Base-by-base conservation (phyloP, 2,888 invertebrate species). In the Nemurella pictetii region DNA sequence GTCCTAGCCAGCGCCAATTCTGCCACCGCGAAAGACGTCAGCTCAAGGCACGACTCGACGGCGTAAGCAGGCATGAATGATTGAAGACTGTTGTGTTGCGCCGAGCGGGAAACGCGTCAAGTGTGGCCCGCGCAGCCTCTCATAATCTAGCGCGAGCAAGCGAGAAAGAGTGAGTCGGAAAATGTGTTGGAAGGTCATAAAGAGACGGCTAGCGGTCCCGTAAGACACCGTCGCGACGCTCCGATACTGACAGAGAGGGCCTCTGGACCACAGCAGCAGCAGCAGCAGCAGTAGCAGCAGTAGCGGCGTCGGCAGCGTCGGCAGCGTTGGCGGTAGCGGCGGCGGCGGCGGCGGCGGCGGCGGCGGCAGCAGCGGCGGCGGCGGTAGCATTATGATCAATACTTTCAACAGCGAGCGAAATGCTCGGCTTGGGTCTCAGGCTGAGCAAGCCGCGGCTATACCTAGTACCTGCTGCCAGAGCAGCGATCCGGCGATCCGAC, bases 181-280 rank as follows among this genome's bases (percentile, higher is more conserved):
- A 75, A 73, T 78, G 86, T 72, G 81, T 82, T 35, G 32, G 84
- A 83, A 84, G 36, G 80, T 80, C 80, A 86, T 75, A 77, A 80
- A 85, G 85, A 85, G 35, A 80, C 75, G 25, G 83, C n/a, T 7
- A 12, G 28, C 9, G 55, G 3, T 30, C 25, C 35, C 29, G 25
- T 28, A 2, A 73, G 73, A n/a, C 72, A 25, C 4, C 27, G 83
- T 32, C 26, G 20, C 75, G 75, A 75, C 28, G 28, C 75, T 75
- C 12, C 27, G 12, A 75, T 55, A 55, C 5, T 27, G 75, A 75
- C 75, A 28, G 75, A 75, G 75, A 75, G 28, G 75, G 26, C 5
- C 75, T 75, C 75, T 75, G 75, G 75, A 75, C 75, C 75, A 75
- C 75, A 75, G 27, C 26, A 27, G 27, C 28, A 75, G 5, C 75